Evolutionary conservation across 1,140 invertebrate genomes (phyloP).

Genomic region (Whitmania pigra): DNA sequence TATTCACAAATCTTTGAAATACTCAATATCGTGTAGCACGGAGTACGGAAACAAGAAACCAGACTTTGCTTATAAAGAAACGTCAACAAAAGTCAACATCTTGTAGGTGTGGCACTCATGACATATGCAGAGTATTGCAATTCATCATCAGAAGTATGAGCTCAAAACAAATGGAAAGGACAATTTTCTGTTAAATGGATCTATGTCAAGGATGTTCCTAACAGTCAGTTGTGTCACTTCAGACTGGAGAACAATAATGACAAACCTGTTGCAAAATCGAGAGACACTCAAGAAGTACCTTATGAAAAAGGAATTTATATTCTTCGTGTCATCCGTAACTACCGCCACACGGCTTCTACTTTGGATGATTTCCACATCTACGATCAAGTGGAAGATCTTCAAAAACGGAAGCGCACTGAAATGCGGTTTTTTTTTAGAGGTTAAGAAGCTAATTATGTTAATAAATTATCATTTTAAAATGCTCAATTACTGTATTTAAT

Average conservation of each 20-base stretch:
- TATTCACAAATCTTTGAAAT: constrained; percentile 93
- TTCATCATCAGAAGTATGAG: constrained; percentile 49
- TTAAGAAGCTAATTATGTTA: too few relatives aligned
- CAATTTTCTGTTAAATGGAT: constrained; percentile 95
- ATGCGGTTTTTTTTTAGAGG: too few relatives aligned
- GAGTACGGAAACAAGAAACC: constrained; percentile 94
- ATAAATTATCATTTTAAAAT: too few relatives aligned
- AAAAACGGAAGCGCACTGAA: too few relatives aligned
- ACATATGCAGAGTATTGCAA: constrained; percentile 77
- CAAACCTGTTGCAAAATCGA: constrained; percentile 91
- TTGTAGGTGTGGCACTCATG: constrained; percentile 98
- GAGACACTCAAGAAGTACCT: constrained; percentile 93
- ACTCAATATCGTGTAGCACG: constrained; percentile 96
- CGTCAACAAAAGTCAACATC: constrained; percentile 91
- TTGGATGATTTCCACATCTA: constrained; percentile 97
- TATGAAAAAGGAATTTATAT: constrained; percentile 71
- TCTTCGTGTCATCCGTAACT: constrained; percentile 72
- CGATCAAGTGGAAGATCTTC: constrained; percentile 73
- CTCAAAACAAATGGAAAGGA: constrained; percentile 49
- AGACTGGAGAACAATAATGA: constrained; percentile 95
- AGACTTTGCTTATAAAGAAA: constrained; percentile 75
- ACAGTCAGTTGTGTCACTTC: constrained; percentile 69
- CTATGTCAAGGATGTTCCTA: constrained; percentile 88
- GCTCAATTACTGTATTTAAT: too few relatives aligned
- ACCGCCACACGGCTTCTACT: constrained; percentile 80